phyloP scores from a whole-genome alignment of 2,888 invertebrate species.

The Sphaeridia pumilis region DNA sequence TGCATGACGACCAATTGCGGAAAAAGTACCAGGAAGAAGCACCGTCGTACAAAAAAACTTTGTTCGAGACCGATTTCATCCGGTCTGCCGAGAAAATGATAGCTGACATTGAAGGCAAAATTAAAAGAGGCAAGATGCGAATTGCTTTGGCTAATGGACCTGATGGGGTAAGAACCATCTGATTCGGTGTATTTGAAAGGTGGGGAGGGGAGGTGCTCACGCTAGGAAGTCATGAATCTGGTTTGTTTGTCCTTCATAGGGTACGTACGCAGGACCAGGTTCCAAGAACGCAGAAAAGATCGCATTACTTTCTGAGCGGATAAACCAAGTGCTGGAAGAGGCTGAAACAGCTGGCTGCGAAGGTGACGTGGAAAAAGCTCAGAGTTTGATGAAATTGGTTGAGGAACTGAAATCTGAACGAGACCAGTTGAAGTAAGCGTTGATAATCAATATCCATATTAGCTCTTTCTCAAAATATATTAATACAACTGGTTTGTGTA shows the following conservation, averaged over 20 bases:
- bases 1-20: slow-evolving; percentile 92
- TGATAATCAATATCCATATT: neutral
- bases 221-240: too few species aligned
- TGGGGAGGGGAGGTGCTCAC: too few species aligned
- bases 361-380: slow-evolving; percentile 94
- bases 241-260: slow-evolving; percentile 18
- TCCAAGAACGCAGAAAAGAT: slow-evolving; percentile 81
- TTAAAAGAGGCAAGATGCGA: slow-evolving; percentile 79
- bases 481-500: too few species aligned
- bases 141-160: slow-evolving; percentile 65
- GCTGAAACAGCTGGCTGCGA: slow-evolving; percentile 90
- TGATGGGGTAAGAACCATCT: slow-evolving; percentile 41
- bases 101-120: slow-evolving; percentile 89
- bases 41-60: slow-evolving; percentile 64
- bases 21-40: slow-evolving; percentile 65
- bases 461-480: neutral
- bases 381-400: slow-evolving; percentile 88
- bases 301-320: slow-evolving; percentile 70
- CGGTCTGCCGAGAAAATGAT: slow-evolving; percentile 86
- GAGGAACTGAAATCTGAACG: slow-evolving; percentile 90
- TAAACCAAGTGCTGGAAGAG: slow-evolving; percentile 75
- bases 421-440: slow-evolving; percentile 52
- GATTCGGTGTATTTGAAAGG: too few species aligned
- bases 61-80: slow-evolving; percentile 91
- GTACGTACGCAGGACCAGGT: slow-evolving; percentile 50